A percentile compares a stretch with the other conserved stretches of the same genome.
phyloP scores from a whole-genome alignment of 1,140 invertebrate genomes.

The Rhagoletis pomonella region DNA sequence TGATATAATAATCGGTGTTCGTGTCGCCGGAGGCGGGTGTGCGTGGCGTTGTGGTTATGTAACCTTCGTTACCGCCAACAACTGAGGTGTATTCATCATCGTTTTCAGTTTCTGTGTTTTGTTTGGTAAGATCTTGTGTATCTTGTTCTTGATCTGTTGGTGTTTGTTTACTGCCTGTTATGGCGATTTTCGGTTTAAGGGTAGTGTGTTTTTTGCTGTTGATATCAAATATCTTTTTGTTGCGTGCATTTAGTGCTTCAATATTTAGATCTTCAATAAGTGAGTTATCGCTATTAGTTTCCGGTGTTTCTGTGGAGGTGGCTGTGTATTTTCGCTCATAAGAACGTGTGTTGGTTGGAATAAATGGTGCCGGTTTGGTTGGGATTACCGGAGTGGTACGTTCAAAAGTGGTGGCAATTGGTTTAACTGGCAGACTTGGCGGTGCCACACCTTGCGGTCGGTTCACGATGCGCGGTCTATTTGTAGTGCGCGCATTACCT shows the following conservation, averaged over 20 bases:
- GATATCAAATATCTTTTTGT: constrained; percentile 76
- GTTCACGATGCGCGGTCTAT: constrained; percentile 68
- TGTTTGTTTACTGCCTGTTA: constrained; percentile 24
- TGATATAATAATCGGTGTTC: constrained; percentile 60
- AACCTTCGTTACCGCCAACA: constrained; percentile 59
- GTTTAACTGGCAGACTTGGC: constrained; percentile 65
- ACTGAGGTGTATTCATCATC: constrained; percentile 42
- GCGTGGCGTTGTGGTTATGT: constrained; percentile 68
- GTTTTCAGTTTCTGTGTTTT: constrained; percentile 57
- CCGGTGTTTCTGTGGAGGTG: constrained; percentile 65
- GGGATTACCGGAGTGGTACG: constrained; percentile 66
- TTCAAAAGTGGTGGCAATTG: constrained; percentile 66
- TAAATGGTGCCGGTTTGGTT: constrained; percentile 68
- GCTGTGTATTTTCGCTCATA: constrained; percentile 71
- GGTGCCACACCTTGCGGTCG: constrained; percentile 64
- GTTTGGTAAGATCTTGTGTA: constrained; percentile 48
- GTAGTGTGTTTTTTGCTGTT: constrained; percentile 72
- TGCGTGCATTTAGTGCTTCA: constrained; percentile 75
- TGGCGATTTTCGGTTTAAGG: constrained; percentile 66
- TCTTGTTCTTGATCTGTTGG: constrained; percentile 52
- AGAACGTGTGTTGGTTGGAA: constrained; percentile 67
- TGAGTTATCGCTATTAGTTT: constrained; percentile 61
- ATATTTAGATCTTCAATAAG: constrained; percentile 74
- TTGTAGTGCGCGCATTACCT: constrained; percentile 58
- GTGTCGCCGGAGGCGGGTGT: constrained; percentile 62